phyloP scores from a whole-genome alignment of 2,888 invertebrate species.

The Torymus texanus region DNA sequence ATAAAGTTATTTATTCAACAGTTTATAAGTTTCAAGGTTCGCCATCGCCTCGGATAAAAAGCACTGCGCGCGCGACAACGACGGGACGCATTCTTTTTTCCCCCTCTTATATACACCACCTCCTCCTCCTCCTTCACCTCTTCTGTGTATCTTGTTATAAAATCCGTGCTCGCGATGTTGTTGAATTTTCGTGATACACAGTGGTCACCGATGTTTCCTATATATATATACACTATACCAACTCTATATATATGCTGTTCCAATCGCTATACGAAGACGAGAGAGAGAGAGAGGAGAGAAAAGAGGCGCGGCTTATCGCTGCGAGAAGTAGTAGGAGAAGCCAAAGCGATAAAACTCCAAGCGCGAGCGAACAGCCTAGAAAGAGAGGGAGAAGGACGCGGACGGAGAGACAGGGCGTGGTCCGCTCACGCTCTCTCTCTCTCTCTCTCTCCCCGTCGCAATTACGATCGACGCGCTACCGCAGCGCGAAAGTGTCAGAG shows the following conservation, averaged over 20 bases:
- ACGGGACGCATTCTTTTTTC: no score
- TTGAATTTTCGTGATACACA: no score
- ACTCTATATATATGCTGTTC: not conserved
- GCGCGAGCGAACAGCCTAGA: slow-evolving; percentile 52
- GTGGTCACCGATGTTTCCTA: no score
- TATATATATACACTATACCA: not conserved
- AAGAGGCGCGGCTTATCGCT: slow-evolving; percentile 58
- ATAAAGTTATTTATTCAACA: slow-evolving; percentile 12
- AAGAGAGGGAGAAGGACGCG: slow-evolving; percentile 65
- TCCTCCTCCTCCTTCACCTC: no score
- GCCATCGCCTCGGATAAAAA: not conserved
- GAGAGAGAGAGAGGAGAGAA: slow-evolving; percentile 8
- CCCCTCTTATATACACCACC: no score
- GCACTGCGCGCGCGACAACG: no score
- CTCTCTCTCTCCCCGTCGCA: slow-evolving; percentile 56
- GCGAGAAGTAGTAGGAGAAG: slow-evolving; percentile 45
- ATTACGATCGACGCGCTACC: slow-evolving; percentile 23
- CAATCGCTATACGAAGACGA: not conserved
- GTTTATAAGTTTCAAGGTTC: not conserved
- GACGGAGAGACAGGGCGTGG: slow-evolving; percentile 73
- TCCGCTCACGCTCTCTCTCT: slow-evolving; percentile 70
- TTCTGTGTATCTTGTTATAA: no score
- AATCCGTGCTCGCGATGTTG: no score
- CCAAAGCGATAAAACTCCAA: slow-evolving; percentile 41
- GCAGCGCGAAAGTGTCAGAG: slow-evolving; percentile 13